phyloP scores from a whole-genome alignment of 1,140 invertebrate genomes.

The Apis dorsata region DNA sequence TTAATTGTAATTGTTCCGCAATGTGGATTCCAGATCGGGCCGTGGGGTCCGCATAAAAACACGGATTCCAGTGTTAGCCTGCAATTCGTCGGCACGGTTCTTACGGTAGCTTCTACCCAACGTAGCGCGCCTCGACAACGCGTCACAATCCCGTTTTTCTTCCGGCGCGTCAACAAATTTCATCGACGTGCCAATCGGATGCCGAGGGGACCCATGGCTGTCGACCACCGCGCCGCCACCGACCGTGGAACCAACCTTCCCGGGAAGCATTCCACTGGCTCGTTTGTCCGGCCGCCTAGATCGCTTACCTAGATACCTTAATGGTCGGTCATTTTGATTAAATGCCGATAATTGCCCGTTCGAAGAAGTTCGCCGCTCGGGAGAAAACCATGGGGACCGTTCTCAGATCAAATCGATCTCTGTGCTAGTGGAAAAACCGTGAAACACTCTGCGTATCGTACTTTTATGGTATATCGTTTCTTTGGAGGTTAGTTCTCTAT shows the following conservation, averaged over 20 bases:
- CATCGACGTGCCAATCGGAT: constrained; percentile 69
- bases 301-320: constrained; percentile 49
- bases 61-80: constrained; percentile 77
- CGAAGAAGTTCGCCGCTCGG: constrained; percentile 16
- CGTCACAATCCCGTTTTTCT: constrained; percentile 73
- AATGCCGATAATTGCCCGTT: constrained; percentile 47
- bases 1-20: constrained; percentile 80
- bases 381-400: too few relatives aligned
- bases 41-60: constrained; percentile 72
- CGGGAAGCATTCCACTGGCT: constrained; percentile 36
- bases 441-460: too few relatives aligned
- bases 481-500: too few relatives aligned
- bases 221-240: constrained; percentile 23
- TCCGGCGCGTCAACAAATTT: constrained; percentile 69
- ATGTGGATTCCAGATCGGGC: constrained; percentile 76
- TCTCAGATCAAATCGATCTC: too few relatives aligned
- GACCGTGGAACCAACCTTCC: constrained; percentile 18
- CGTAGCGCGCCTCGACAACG: constrained; percentile 42
- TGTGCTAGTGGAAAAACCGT: too few relatives aligned
- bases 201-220: constrained; percentile 17
- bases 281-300: constrained; percentile 41
- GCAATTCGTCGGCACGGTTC: constrained; percentile 76
- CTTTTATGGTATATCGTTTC: too few relatives aligned
- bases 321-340: constrained; percentile 47
- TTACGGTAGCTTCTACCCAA: constrained; percentile 48